Evolutionary conservation across 2,888 invertebrate species (phyloP), one percentile per base, ranked within the genome.

Genomic region (Drosophila eohydei): DNA sequence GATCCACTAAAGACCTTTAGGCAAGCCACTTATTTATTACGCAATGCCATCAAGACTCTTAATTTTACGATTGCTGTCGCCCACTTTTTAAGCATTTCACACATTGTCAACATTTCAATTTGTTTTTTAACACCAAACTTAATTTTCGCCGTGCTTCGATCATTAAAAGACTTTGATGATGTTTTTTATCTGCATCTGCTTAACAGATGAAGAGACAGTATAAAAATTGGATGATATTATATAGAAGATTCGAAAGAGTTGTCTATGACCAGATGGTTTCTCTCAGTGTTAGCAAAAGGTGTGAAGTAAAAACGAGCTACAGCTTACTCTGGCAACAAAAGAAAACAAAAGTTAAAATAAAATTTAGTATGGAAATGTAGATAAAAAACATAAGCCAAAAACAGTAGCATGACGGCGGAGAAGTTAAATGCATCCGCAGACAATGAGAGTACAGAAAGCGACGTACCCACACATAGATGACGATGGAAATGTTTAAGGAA

Each of bases 371-470:
- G 32, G 38, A 55, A 48, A 46, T 56, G 58, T 34, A 62, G 36
- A 52, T 52, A 48, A 14, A 21, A 51, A 50, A 59, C 67, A 30
- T 28, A 50, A 54, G 46, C 51, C 61, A 51, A 74, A 63, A 74
- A 59, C 72, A 61, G 43, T 65, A 64, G 60, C 70, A 72, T 72
- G 72, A 72, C 72, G 75, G 60, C 36, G 44, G n/a, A 70, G 54
- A 43, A 32, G 30, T 30, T 61, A 64, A 51, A 51, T 54, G 56
- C n/a, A 54, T 36, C 54, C 57, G 32, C 26, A 74, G 71, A 83
- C 88, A 84, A 83, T 87, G 82, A 78, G 66, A 51, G 66, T 87
- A 76, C 50, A 56, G 46, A 56, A 65, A 84, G 34, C 4, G 30
- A 65, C 54, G 58, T 48, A 69, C 30, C 34, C 41, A 56, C 62